A percentile compares a stretch with the other conserved stretches of the same genome.
These are phyloP conservation scores for Tretioscincus oriximinensis DNA, from an alignment of 2,113 vertebrate genomes.

Conservation along the genomic window DNA sequence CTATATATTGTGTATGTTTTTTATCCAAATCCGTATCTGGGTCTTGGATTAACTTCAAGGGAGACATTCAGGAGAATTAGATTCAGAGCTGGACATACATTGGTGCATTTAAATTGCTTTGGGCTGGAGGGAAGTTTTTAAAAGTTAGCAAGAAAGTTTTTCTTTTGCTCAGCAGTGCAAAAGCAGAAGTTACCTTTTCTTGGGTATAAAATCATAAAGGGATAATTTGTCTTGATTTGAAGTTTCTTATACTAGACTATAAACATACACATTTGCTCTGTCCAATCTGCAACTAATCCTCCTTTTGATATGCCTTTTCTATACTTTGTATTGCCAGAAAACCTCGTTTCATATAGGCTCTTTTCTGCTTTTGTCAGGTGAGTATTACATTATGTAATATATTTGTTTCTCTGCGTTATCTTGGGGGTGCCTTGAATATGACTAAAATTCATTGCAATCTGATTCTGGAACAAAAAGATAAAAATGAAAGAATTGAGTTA, in stretches of 20 bases:
- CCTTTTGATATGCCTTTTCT: conserved; percentile 56
- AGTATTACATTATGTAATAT: conserved; percentile 68
- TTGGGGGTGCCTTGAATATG: conserved; percentile 85
- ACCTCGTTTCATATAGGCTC: conserved; percentile 67
- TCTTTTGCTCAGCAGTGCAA: background rate
- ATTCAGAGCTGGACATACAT: conserved; percentile 62
- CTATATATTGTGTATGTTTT: conserved; percentile 61
- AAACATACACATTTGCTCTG: conserved; percentile 4
- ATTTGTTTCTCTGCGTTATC: conserved; percentile 79
- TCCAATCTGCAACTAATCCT: conserved; percentile 60
- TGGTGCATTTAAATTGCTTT: conserved; percentile 24
- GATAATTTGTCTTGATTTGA: background rate
- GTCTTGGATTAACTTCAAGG: conserved; percentile 68
- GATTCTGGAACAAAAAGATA: conserved; percentile 82
- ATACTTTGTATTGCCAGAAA: conserved; percentile 58
- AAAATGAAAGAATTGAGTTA: conserved; percentile 25
- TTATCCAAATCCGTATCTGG: conserved; percentile 62
- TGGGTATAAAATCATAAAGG: conserved; percentile 38
- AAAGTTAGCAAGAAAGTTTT: conserved; percentile 13
- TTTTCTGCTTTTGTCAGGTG: conserved; percentile 67
- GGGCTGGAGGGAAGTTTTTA: background rate
- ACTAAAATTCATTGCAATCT: conserved; percentile 70
- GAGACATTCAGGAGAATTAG: conserved; percentile 60
- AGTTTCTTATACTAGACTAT: background rate
- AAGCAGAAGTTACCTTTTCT: conserved; percentile 12